phyloP scores from a whole-genome alignment of 2,113 vertebrate species.

The Tachysurus vachellii region DNA sequence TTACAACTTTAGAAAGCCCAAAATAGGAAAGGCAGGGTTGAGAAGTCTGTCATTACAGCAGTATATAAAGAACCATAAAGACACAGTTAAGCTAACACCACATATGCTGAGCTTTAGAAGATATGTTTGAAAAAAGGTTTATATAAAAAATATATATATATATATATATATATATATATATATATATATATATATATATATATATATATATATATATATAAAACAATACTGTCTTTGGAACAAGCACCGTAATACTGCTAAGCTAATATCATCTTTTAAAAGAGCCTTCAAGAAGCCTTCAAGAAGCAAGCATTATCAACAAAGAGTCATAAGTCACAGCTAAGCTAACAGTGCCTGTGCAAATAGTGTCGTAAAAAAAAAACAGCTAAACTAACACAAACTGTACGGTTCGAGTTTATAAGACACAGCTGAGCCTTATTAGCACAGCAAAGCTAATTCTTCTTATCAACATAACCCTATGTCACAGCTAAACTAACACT shows the following conservation, averaged over 20 bases:
- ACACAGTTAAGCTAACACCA: background rate
- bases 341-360: constrained; percentile 14
- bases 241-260: background rate
- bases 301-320: background rate
- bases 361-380: background rate
- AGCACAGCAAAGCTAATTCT: constrained; percentile 8
- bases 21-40: constrained; percentile 32
- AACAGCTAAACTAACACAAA: background rate
- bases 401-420: background rate
- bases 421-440: background rate
- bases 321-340: background rate
- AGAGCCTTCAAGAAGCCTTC: background rate
- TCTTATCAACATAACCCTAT: background rate
- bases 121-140: background rate
- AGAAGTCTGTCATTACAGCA: constrained; percentile 32
- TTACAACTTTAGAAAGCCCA: background rate
- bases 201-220: too few relatives aligned
- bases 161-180: too few relatives aligned
- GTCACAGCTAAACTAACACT: constrained; percentile 17
- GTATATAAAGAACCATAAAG: constrained; percentile 13
- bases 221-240: background rate
- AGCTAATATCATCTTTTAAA: background rate
- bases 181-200: too few relatives aligned
- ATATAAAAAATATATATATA: background rate
- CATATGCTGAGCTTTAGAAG: too few relatives aligned